Conservation (phyloP, 2,888 invertebrate species). For the Pristionchus japonicus region DNA sequence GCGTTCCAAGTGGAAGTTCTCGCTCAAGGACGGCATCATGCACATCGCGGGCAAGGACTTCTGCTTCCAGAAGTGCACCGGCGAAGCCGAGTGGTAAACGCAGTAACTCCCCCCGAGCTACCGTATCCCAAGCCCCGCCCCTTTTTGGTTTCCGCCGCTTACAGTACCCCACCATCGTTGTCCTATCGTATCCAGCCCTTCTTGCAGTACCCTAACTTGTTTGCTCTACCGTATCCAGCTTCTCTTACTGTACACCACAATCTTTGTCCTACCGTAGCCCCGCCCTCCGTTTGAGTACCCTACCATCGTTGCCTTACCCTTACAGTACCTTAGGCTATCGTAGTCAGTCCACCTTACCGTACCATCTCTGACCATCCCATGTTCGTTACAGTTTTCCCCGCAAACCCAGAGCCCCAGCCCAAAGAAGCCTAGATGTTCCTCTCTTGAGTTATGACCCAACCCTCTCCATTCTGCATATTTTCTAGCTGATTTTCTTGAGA, state of each 20-base stretch:
- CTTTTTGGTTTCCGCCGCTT: neutral
- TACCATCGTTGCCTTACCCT: no score
- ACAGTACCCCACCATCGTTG: neutral
- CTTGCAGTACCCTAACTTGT: neutral
- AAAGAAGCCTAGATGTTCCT: neutral
- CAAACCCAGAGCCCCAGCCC: neutral
- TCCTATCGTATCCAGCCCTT: neutral
- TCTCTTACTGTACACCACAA: no score
- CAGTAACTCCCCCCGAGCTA: no score
- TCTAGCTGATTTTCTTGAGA: neutral
- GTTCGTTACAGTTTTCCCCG: neutral
- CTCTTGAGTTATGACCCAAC: neutral
- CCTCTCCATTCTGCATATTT: neutral
- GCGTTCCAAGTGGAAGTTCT: conserved; percentile 99
- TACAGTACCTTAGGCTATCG: no score
- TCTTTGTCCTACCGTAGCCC: no score
- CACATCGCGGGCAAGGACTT: conserved; percentile 97
- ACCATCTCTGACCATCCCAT: neutral
- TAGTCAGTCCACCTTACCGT: neutral
- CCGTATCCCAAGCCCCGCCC: neutral
- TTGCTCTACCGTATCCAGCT: no score
- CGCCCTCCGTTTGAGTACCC: no score
- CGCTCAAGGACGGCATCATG: conserved; percentile 99
- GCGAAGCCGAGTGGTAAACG: conserved; percentile 96
- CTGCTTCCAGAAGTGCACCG: conserved; percentile 98